Conservation (phyloP, 2,888 invertebrate species). For the Alviniconcha strummeri region DNA sequence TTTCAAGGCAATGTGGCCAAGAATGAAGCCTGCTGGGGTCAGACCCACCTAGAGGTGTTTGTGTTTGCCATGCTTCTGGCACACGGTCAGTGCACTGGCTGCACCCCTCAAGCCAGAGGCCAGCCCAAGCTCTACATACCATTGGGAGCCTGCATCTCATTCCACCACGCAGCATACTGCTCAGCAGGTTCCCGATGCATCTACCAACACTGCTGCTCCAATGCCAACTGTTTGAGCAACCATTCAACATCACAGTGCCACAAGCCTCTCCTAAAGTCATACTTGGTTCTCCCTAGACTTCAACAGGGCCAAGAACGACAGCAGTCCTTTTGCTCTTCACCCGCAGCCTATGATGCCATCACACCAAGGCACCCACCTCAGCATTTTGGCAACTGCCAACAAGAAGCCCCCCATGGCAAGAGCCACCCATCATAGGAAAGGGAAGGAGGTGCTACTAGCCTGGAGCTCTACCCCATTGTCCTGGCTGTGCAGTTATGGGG, state of each 20-base stretch:
- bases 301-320: not conserved
- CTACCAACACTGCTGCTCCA: not conserved
- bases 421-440: no score
- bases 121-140: not conserved
- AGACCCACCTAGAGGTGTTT: not conserved
- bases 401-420: no score
- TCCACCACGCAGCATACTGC: not conserved
- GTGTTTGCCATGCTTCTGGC: not conserved
- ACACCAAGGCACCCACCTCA: not conserved
- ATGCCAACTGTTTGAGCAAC: not conserved
- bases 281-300: not conserved
- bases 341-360: not conserved
- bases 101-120: not conserved
- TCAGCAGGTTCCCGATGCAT: not conserved
- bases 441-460: not conserved
- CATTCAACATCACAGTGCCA: not conserved
- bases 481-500: not conserved
- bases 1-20: not conserved
- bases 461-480: conserved; percentile 17
- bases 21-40: not conserved
- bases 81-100: not conserved
- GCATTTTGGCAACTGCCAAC: not conserved
- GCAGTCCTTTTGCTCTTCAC: not conserved
- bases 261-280: not conserved
- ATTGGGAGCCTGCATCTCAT: not conserved